phyloP scores from a whole-genome alignment of 2,797 vertebrate genomes.

The Lates japonicus region DNA sequence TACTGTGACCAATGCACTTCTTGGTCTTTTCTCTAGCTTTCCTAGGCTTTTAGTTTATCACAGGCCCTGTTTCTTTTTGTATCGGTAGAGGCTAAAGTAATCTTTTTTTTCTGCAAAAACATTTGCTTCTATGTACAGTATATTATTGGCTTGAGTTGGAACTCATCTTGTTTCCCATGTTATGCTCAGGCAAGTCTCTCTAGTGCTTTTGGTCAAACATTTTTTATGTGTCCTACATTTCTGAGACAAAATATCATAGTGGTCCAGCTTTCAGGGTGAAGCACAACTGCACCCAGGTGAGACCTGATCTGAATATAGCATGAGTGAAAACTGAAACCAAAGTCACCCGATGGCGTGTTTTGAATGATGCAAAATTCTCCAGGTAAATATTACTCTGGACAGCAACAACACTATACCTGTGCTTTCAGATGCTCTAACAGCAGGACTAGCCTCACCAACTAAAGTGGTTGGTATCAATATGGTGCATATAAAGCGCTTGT shows the following conservation, averaged over 20 bases:
- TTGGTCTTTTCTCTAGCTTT: constrained; percentile 54
- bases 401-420: constrained; percentile 91
- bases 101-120: constrained; percentile 40
- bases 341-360: constrained; percentile 83
- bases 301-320: constrained; percentile 71
- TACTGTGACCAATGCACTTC: constrained; percentile 80
- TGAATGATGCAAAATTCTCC: constrained; percentile 83
- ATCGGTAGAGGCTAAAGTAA: constrained; percentile 59
- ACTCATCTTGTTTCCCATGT: constrained; percentile 59
- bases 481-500: constrained; percentile 64
- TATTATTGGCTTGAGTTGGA: constrained; percentile 72
- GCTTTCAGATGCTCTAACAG: constrained; percentile 82
- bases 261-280: constrained; percentile 34
- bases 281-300: constrained; percentile 43
- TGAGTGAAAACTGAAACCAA: constrained; percentile 84
- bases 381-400: constrained; percentile 88
- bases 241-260: constrained; percentile 22
- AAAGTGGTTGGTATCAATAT: constrained; percentile 78
- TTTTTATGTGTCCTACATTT: constrained; percentile 35
- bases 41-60: constrained; percentile 57
- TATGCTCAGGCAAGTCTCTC: constrained; percentile 70
- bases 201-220: constrained; percentile 51
- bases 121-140: constrained; percentile 67
- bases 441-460: constrained; percentile 83
- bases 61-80: constrained; percentile 50